A percentile compares a stretch with the other conserved stretches of the same genome.
Evolutionary conservation across 2,113 vertebrate genomes (phyloP).

Genomic region (Elephas maximus): DNA sequence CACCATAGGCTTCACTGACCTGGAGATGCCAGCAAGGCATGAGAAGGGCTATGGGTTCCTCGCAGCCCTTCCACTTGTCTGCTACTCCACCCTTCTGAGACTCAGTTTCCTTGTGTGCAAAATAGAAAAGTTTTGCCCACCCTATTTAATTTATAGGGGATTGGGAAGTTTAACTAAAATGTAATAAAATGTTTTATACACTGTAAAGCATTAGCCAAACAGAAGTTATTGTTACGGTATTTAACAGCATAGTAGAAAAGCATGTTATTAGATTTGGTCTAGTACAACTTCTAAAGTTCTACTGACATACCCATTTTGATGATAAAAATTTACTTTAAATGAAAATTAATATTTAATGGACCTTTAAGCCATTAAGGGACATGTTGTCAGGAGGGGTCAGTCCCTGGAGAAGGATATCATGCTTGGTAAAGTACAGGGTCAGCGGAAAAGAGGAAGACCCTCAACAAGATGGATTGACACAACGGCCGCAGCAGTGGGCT

Average conservation of each 20-base stretch:
- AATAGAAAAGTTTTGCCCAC: background rate
- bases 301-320: background rate
- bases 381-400: too few species aligned
- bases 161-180: background rate
- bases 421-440: too few species aligned
- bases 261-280: background rate
- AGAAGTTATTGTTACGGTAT: background rate
- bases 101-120: background rate
- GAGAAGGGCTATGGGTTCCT: background rate
- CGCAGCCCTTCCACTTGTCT: background rate
- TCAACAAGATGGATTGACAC: too few species aligned
- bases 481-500: too few species aligned
- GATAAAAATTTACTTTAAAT: slow-evolving; percentile 39
- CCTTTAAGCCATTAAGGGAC: background rate
- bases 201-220: background rate
- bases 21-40: background rate
- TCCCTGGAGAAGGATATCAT: too few species aligned
- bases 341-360: slow-evolving; percentile 12
- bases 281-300: slow-evolving; percentile 3
- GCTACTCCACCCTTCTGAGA: background rate
- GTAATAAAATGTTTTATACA: background rate
- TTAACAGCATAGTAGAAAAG: slow-evolving; percentile 26
- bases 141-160: background rate
- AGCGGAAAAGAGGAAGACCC: too few species aligned
- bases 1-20: background rate